Base-by-base conservation (phyloP, 2,797 vertebrate genomes). In the Mus caroli region DNA sequence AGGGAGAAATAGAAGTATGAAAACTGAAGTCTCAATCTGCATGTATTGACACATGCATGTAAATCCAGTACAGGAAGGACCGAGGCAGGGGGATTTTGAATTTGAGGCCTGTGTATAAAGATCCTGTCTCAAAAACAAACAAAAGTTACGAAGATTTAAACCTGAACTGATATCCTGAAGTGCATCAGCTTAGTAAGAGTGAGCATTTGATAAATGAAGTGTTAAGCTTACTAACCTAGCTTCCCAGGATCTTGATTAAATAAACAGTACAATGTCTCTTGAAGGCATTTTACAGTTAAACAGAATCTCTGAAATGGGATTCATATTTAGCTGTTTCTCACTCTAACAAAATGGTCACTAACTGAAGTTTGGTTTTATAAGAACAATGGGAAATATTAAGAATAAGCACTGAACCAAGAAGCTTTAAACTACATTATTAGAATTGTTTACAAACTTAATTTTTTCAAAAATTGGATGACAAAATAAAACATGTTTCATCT, bases 121-220 rank as follows among this genome's bases (percentile, higher is more conserved):
- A 73, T 10, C 31, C 50, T 87, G 67, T 24, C n/a, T 75, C 69
- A 34, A 28, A 71, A 89, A 24, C 8, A 79, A 94, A 87, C 43
- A 22, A 75, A 20, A 92, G 84, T 19, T 75, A 78, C 75, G 92
- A 90, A 96, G 17, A 88, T 58, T 75, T 22, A 58, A 95, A 91
- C 31, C 28, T 60, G 73, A 90, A 73, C 11, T n/a, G 22, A 78
- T 60, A 15, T 78, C 50, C 94, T 13, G 62, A 80, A 91, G 92
- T 77, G 2, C 34, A 88, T 37, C 79, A 62, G 20, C 69, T 14
- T 91, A 26, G n/a, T 40, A 94, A 92, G 71, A 94, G 62, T 88
- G 64, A n/a, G 6, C 26, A 82, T 64, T 86, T 71, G 37, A 26
- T 89, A 92, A 92, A 67, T 84, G 31, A 96, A 50, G 88, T 64